Base-by-base conservation (phyloP, 2,113 vertebrate genomes). In the Aythya baeri region DNA sequence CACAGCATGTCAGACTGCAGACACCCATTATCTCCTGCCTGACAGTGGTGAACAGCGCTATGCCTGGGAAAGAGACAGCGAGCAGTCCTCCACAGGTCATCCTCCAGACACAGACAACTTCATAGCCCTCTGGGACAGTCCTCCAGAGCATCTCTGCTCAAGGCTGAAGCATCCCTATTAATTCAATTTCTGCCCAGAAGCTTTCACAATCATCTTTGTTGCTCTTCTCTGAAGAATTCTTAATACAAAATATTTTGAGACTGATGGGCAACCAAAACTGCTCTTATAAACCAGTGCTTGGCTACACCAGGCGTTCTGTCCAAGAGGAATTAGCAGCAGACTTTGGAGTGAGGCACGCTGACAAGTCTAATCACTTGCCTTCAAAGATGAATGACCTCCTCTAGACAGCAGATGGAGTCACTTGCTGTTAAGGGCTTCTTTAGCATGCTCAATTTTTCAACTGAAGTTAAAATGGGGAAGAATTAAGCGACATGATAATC, bases 391-490 rank as follows among this genome's bases (percentile, higher is more conserved):
- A 91, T 66, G 83, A 71, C 68, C 38, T 86, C 68, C 87, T 95
- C 55, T 41, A 75, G 65, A 71, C 46, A 90, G 92, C 61, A 95
- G 59, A 83, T 88, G 94, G 90, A 91, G 79, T 73, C 44, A 68
- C 77, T 94, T 0, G 0, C 83, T 88, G 38, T 17, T 73, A 75
- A 89, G 75, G 49, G 87, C 21, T 0, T 61, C 65, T 78, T 85
- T 86, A 71, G 67, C 34, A 31, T 7, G 13, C 1, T 0, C 8
- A 27, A n/a, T 15, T 43, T 50, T 83, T 70, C 92, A 88, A 44
- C 44, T 61, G 32, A n/a, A 80, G 50, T 55, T 27, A 66, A 73
- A 79, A 43, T 1, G 0, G 26, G 38, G n/a, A 91, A 57, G 50
- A 85, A 82, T 17, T 44, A 82, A 79, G 38, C 10, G 20, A 80